A percentile compares a stretch with the other conserved stretches of the same genome.
Conservation (phyloP, 2,888 invertebrate species). For the Dione juno region DNA sequence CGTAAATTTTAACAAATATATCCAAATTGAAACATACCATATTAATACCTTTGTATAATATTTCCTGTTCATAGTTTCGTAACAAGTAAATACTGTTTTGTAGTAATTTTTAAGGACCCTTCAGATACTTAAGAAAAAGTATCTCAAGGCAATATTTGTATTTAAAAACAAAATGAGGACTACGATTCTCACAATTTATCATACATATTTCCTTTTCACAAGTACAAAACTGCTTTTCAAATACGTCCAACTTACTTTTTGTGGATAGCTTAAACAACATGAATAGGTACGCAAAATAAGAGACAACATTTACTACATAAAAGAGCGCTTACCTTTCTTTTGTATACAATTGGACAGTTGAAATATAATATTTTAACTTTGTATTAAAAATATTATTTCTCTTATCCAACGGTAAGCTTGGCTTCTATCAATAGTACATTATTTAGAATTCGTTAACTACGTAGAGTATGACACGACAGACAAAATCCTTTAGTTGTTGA, state of each 20-base stretch:
- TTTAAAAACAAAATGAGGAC: background rate
- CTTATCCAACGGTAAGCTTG: background rate
- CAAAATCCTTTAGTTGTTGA: background rate
- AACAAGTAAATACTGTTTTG: no score
- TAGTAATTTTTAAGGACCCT: no score
- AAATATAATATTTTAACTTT: constrained; percentile 1
- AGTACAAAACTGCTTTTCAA: constrained; percentile 1
- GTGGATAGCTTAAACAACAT: constrained; percentile 9
- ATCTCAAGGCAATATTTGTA: no score
- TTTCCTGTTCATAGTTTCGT: no score
- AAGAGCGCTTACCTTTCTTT: constrained; percentile 14
- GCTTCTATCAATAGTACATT: background rate
- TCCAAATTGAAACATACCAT: no score
- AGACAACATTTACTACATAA: constrained; percentile 18
- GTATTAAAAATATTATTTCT: constrained; percentile 3
- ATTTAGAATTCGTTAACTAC: background rate
- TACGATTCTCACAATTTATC: background rate
- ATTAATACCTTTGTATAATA: no score
- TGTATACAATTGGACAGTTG: constrained; percentile 3
- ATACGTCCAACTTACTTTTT: background rate
- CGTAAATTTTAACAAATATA: no score
- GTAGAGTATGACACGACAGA: no score
- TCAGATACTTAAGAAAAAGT: no score
- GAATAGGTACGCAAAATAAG: constrained; percentile 8
- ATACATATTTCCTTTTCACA: constrained; percentile 15